Evolutionary conservation across 2,113 vertebrate genomes (phyloP).

Genomic region (Ornithorhynchus anatinus): DNA sequence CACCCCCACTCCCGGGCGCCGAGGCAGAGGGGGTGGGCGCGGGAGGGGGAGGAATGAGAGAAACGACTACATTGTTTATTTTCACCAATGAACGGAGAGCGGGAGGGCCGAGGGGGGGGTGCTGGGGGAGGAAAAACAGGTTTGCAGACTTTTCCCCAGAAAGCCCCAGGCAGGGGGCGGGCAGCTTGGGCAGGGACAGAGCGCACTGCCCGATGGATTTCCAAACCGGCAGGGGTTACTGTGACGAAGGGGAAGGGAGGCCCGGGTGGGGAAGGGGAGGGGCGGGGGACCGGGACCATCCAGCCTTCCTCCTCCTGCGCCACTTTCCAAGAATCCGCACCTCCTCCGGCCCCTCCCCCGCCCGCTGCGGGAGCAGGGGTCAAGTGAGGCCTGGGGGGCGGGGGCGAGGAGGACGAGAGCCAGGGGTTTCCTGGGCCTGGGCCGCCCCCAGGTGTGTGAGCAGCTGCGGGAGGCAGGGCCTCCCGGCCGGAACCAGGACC

Average conservation of each 20-base stretch:
- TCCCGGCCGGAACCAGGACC: too few species aligned
- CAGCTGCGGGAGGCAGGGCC: too few species aligned
- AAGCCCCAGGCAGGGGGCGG: not conserved
- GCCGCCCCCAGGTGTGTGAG: too few species aligned
- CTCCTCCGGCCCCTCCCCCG: too few species aligned
- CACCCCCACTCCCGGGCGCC: not conserved
- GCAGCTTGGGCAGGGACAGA: not conserved
- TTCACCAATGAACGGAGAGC: not conserved
- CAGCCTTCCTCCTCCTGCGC: constrained; percentile 10
- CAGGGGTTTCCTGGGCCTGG: too few species aligned
- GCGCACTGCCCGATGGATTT: not conserved
- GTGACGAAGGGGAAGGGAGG: constrained; percentile 45
- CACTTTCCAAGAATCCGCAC: constrained; percentile 10
- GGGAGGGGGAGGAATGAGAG: too few species aligned
- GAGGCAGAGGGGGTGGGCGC: not conserved
- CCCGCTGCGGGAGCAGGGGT: too few species aligned
- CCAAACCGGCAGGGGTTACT: constrained; percentile 60
- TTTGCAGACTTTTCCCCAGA: not conserved
- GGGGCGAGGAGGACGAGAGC: not conserved
- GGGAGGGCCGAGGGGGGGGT: not conserved
- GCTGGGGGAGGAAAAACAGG: not conserved
- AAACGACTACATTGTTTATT: not conserved
- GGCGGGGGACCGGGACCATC: not conserved
- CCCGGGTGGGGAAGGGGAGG: constrained; percentile 9
- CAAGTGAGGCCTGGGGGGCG: not conserved